These are phyloP conservation scores for Bombyx mandarina DNA, from an alignment of 1,140 invertebrate genomes.

Conservation along the genomic window DNA sequence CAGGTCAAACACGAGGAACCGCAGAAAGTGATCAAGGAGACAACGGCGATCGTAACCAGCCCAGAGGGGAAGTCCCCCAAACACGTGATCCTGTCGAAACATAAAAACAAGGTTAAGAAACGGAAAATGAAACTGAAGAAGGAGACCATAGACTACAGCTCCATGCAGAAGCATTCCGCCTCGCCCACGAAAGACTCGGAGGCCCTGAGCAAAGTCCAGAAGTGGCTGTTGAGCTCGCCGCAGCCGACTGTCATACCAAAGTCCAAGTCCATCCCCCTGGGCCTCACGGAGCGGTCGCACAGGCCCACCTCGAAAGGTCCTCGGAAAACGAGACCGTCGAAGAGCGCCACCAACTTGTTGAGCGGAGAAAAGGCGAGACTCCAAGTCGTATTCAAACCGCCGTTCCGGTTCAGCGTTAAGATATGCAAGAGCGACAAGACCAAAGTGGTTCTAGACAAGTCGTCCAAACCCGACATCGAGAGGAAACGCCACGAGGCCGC, in stretches of 20 bases:
- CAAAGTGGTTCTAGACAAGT: slow-evolving; percentile 67
- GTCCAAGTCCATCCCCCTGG: slow-evolving; percentile 81
- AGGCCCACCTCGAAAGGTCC: slow-evolving; percentile 44
- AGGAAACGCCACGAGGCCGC: slow-evolving; percentile 47
- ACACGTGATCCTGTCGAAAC: slow-evolving; percentile 60
- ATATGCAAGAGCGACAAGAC: slow-evolving; percentile 77
- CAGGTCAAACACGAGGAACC: slow-evolving; percentile 45
- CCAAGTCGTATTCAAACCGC: slow-evolving; percentile 88
- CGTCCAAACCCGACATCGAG: slow-evolving; percentile 59
- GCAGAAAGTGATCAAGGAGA: slow-evolving; percentile 51
- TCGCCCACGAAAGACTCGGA: slow-evolving; percentile 72
- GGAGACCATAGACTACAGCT: slow-evolving; percentile 85
- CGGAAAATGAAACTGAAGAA: slow-evolving; percentile 70
- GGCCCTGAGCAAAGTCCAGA: slow-evolving; percentile 85
- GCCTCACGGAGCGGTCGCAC: slow-evolving; percentile 69
- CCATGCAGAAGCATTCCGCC: slow-evolving; percentile 72
- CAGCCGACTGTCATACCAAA: slow-evolving; percentile 71
- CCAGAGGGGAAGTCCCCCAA: slow-evolving; percentile 63
- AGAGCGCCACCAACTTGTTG: slow-evolving; percentile 67
- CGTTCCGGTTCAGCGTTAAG: slow-evolving; percentile 87
- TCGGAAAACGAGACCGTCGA: slow-evolving; percentile 64
- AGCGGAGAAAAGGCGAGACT: slow-evolving; percentile 76
- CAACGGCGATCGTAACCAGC: slow-evolving; percentile 48
- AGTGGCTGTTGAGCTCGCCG: slow-evolving; percentile 86
- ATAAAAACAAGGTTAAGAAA: slow-evolving; percentile 63